A percentile compares a stretch with the other conserved stretches of the same genome.
Evolutionary conservation across 37 sponge, comb jelly and placozoan species (phyloP).

Genomic region (Trichoplax adhaerens): DNA sequence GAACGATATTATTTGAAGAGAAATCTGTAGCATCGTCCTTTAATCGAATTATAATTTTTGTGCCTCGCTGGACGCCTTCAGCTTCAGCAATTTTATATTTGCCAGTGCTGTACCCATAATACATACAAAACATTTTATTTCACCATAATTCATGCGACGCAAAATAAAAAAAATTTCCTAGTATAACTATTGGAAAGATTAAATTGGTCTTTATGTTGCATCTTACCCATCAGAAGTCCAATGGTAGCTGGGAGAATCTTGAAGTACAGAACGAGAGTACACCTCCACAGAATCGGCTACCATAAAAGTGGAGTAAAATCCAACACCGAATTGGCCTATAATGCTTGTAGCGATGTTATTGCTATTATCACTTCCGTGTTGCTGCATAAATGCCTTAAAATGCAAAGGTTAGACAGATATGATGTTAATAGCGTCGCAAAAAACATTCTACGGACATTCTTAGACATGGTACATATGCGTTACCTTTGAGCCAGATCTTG

Average conservation of each 20-base stretch:
- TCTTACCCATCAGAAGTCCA: conserved; percentile 19
- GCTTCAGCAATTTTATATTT: background rate
- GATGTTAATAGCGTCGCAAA: background rate
- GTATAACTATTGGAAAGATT: background rate
- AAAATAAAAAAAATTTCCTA: background rate
- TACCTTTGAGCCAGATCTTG: conserved; percentile 28
- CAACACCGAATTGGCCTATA: conserved; percentile 50
- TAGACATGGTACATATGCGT: conserved; percentile 1
- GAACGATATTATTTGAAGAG: conserved; percentile 8
- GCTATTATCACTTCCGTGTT: background rate
- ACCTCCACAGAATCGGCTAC: conserved; percentile 29
- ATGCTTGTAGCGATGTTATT: conserved; percentile 7
- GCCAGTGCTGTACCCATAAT: background rate
- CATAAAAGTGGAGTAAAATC: conserved; percentile 45
- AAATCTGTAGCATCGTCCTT: conserved; percentile 29
- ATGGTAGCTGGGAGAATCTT: conserved; percentile 15
- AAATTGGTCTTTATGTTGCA: conserved; percentile 6
- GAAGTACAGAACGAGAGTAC: conserved; percentile 2
- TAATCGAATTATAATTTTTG: conserved; percentile 29
- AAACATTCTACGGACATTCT: background rate
- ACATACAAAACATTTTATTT: conserved; percentile 9
- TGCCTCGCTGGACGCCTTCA: conserved; percentile 15
- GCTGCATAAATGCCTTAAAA: conserved; percentile 6
- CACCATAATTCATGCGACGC: background rate
- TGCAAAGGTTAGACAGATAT: background rate